Conservation (phyloP, 37 sponge, comb jelly and placozoan species). For the Cladorhizidae sp. region DNA sequence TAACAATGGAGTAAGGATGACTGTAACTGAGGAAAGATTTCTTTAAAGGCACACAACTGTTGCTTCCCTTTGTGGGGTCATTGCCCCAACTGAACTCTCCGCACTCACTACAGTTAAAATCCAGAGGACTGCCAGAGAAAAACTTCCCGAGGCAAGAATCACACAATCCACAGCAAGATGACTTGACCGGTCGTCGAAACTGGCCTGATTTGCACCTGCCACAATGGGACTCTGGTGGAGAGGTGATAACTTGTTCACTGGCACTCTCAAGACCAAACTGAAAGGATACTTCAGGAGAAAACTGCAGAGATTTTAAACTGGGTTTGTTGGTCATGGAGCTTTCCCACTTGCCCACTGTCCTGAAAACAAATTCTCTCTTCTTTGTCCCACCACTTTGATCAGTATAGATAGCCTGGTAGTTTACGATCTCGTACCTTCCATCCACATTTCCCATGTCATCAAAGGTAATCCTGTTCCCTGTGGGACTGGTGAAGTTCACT, state of each 20-base stretch:
- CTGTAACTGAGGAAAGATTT: conserved; percentile 2
- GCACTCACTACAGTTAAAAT: conserved; percentile 50
- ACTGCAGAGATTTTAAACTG: background rate
- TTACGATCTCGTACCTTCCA: conserved; percentile 59
- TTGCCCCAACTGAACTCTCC: conserved; percentile 62
- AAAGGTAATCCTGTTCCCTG: conserved; percentile 53
- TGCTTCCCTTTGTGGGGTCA: conserved; percentile 57
- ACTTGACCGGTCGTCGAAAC: conserved; percentile 3
- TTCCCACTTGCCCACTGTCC: conserved; percentile 50
- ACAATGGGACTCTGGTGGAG: conserved; percentile 48
- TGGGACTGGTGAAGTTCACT: conserved; percentile 45
- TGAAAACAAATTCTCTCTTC: background rate
- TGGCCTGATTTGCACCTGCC: conserved; percentile 52
- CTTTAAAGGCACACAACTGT: conserved; percentile 30
- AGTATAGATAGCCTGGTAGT: conserved; percentile 44
- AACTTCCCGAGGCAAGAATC: conserved; percentile 53
- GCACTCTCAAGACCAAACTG: conserved; percentile 59
- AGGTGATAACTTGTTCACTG: too few species aligned
- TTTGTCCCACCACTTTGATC: too few species aligned
- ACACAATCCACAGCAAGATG: conserved; percentile 76
- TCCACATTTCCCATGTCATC: conserved; percentile 58
- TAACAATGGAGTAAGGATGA: conserved; percentile 46
- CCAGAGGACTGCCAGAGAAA: conserved; percentile 22
- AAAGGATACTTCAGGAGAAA: background rate
- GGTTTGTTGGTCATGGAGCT: background rate